These are phyloP conservation scores for Baronia brevicornis DNA, from an alignment of 2,888 invertebrate species.

Conservation along the genomic window DNA sequence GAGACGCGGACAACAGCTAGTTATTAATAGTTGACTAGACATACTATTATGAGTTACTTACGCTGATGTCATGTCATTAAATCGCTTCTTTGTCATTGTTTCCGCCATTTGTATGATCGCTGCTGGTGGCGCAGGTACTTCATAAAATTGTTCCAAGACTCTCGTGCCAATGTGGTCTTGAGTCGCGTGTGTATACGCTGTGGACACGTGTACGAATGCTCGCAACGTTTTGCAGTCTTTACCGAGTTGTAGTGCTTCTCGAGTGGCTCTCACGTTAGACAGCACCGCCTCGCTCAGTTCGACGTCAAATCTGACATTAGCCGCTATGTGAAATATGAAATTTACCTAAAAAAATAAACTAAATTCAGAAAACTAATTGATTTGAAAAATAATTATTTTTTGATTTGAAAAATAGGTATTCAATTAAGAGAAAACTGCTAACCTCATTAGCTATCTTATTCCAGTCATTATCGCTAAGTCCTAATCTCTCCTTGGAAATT, in stretches of 20 bases:
- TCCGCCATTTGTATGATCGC: conserved; percentile 9
- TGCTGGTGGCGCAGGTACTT: conserved; percentile 7
- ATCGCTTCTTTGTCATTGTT: not conserved
- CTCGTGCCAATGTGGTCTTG: conserved; percentile 1
- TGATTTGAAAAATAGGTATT: no score
- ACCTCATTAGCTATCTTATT: conserved; percentile 6
- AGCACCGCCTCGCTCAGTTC: conserved; percentile 3
- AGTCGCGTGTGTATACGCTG: conserved; percentile 12
- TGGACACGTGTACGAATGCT: conserved; percentile 11
- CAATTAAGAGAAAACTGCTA: no score
- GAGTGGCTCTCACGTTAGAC: conserved; percentile 5
- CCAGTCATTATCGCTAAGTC: conserved; percentile 4
- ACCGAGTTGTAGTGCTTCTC: conserved; percentile 9
- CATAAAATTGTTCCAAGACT: conserved; percentile 5
- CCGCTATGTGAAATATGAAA: conserved; percentile 13
- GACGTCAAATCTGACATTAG: conserved; percentile 9
- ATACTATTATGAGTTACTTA: no score
- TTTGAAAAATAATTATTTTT: no score
- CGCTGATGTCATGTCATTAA: no score
- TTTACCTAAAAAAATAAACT: no score
- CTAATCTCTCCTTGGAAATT: conserved; percentile 5
- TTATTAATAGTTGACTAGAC: no score
- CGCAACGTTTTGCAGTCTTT: conserved; percentile 5
- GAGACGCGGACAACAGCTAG: no score
- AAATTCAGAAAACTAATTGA: no score